Percentiles rank a stretch among this genome's conserved stretches.
These are phyloP conservation scores for Gonatopus flavifemur DNA, from an alignment of 1,140 invertebrate species.

Conservation along the genomic window DNA sequence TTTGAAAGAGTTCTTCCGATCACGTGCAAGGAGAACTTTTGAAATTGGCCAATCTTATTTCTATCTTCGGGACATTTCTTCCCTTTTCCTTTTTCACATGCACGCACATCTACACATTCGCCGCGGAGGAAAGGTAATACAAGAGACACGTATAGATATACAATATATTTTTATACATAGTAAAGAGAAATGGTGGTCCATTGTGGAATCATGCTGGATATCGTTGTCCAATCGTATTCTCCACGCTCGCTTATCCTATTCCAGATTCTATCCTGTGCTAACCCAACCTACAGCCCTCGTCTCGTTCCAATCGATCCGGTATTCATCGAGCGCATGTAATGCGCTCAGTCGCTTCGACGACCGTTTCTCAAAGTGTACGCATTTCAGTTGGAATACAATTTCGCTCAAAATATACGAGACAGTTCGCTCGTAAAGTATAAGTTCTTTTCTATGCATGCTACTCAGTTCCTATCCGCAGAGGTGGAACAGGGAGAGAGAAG, in stretches of 20 bases:
- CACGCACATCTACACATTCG: no score
- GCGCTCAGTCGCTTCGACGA: constrained; percentile 10
- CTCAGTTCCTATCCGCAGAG: no score
- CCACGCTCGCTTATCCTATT: constrained; percentile 34
- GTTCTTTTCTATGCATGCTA: no score
- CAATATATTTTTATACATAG: no score
- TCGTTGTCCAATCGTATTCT: constrained; percentile 36
- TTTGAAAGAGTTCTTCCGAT: no score
- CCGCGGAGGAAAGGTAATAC: no score
- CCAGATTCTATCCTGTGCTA: constrained; percentile 21
- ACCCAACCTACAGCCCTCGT: constrained; percentile 8
- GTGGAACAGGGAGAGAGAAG: no score
- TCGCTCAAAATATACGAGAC: constrained; percentile 14
- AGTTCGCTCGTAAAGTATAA: not conserved
- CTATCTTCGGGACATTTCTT: constrained; percentile 16
- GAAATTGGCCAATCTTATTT: constrained; percentile 26
- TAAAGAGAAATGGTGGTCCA: constrained; percentile 26
- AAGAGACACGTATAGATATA: no score
- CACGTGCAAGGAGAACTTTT: constrained; percentile 7
- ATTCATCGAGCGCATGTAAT: constrained; percentile 40
- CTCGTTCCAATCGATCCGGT: constrained; percentile 21
- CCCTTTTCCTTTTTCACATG: no score
- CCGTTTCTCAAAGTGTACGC: constrained; percentile 8
- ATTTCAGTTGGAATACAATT: constrained; percentile 14
- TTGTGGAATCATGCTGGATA: constrained; percentile 38